Evolutionary conservation across 2,113 vertebrate genomes (phyloP), one percentile per base, ranked within the genome.

Genomic region (Hippocampus mohnikei): DNA sequence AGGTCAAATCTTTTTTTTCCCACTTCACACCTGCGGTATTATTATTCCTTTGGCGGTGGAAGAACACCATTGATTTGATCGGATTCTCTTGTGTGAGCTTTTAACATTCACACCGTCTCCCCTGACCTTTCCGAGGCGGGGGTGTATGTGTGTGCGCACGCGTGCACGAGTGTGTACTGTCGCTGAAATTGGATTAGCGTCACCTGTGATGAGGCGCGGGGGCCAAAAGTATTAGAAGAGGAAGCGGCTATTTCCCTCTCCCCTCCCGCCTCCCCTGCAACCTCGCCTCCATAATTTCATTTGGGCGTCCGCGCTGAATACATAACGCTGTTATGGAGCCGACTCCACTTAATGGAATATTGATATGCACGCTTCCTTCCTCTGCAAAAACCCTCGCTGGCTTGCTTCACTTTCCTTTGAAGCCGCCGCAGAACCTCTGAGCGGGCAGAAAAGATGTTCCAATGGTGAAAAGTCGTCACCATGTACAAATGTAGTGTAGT

Each of bases 261-360:
- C 66, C 69, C 61, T 0, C 0, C 16, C 21, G 1, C 18, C 52
- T n/a, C 52, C 52, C 18, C 20, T 21, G 4, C 50, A 52, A 52
- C 16, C 52, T 69, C 84, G 75, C 74, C 76, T 69, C 79, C 84
- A 86, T 92, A 89, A 92, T 92, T 92, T 91, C 80, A 92, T 92
- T 92, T 91, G 82, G 85, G 81, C 90, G 88, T 87, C 90, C 83
- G 80, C 81, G 74, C 70, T 84, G 86, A 92, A 91, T 88, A 88
- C 84, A 85, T 85, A 85, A 91, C 71, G 79, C 76, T 72, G 82
- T 88, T 88, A 90, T 85, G 78, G 83, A 89, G 86, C 52, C 52
- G 52, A 80, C 75, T 75, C 84, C 81, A 91, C 86, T 89, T 91
- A 90, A 92, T 92, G 88, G 90, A 91, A 92, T 92, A 92, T 92